Evolutionary conservation across 2,888 invertebrate genomes (phyloP).

Genomic region (Malthinus seriepunctatus): DNA sequence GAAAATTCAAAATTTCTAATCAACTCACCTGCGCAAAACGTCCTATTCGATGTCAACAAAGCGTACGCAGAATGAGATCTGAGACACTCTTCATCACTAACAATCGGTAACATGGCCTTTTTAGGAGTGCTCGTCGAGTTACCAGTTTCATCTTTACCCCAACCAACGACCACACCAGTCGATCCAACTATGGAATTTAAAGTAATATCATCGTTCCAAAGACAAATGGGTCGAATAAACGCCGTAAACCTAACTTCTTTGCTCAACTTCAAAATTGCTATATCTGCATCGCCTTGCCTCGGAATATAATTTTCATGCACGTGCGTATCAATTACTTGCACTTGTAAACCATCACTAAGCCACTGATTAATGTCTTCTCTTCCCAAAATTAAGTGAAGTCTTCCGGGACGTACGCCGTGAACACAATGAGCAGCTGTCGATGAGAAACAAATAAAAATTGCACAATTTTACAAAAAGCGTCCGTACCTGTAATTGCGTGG

Average conservation of each 20-base stretch:
- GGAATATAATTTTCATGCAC: constrained; percentile 63
- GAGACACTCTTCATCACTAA: constrained; percentile 59
- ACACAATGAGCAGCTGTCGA: constrained; percentile 51
- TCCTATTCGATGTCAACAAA: constrained; percentile 54
- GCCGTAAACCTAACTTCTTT: constrained; percentile 58
- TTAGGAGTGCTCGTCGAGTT: constrained; percentile 56
- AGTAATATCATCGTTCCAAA: constrained; percentile 60
- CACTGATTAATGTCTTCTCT: constrained; percentile 43
- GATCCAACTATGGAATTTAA: constrained; percentile 46
- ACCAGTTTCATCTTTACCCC: constrained; percentile 59
- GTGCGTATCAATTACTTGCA: constrained; percentile 55
- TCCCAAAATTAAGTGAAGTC: constrained; percentile 37
- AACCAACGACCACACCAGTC: constrained; percentile 61
- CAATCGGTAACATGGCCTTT: constrained; percentile 58
- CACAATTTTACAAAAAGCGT: neutral
- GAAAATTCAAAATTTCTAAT: neutral
- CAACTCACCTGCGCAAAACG: constrained; percentile 65
- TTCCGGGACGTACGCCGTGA: neutral
- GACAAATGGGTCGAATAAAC: constrained; percentile 63
- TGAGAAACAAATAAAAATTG: constrained; percentile 15
- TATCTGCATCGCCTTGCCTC: constrained; percentile 60
- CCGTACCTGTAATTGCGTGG: constrained; percentile 50
- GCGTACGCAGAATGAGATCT: constrained; percentile 54
- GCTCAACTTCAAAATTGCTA: constrained; percentile 60
- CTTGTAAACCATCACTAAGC: constrained; percentile 36